A percentile compares a stretch with the other conserved stretches of the same genome.
phyloP scores from a whole-genome alignment of 2,888 invertebrate genomes.

The Netelia melanura region DNA sequence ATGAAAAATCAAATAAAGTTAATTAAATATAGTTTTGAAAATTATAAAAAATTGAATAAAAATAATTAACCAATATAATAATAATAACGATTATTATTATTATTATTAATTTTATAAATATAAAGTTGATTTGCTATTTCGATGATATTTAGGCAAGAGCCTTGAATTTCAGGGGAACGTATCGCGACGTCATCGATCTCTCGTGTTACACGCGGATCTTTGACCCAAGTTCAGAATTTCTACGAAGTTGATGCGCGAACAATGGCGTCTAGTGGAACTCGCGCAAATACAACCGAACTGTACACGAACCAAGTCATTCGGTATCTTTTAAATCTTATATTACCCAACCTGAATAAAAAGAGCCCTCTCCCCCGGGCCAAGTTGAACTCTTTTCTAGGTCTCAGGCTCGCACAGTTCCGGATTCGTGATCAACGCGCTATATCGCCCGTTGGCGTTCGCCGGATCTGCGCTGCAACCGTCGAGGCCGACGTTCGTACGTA shows the following conservation, averaged over 20 bases:
- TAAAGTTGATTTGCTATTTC: no score
- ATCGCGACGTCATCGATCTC: neutral
- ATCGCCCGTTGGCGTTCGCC: slow-evolving; percentile 50
- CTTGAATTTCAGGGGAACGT: neutral
- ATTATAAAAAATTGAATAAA: no score
- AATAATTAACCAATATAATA: no score
- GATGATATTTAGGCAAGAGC: neutral
- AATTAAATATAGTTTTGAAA: no score
- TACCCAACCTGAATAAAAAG: slow-evolving; percentile 55
- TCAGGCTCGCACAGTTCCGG: slow-evolving; percentile 66
- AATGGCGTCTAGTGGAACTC: slow-evolving; percentile 52
- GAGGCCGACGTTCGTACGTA: slow-evolving; percentile 12
- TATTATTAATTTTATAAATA: no score
- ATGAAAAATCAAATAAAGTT: no score
- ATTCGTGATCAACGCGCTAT: slow-evolving; percentile 64
- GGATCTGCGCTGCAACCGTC: slow-evolving; percentile 3
- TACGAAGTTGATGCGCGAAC: slow-evolving; percentile 8
- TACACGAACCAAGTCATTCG: slow-evolving; percentile 47
- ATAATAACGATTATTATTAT: no score
- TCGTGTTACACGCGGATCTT: neutral
- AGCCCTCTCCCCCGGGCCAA: slow-evolving; percentile 55
- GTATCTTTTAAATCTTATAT: slow-evolving; percentile 63
- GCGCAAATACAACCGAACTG: slow-evolving; percentile 40
- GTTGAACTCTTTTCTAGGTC: slow-evolving; percentile 67
- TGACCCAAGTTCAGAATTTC: neutral